Evolutionary conservation across 2,113 vertebrate genomes (phyloP).

Genomic region (Mesitornis unicolor): DNA sequence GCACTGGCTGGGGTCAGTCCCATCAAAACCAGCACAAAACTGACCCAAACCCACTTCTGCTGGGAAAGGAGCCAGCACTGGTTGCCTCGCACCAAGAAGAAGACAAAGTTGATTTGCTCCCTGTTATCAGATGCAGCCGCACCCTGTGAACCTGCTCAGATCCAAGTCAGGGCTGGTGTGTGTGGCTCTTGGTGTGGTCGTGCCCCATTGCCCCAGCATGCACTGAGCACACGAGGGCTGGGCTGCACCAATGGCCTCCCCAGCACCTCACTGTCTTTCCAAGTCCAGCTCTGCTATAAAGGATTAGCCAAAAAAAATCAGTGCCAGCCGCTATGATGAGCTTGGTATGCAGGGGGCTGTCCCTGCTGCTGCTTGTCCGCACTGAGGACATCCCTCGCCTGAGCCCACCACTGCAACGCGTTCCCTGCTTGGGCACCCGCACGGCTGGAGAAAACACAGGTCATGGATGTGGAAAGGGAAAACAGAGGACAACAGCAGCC

Average conservation of each 20-base stretch:
- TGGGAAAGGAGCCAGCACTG: rapidly evolving
- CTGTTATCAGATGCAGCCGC: background rate
- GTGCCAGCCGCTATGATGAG: background rate
- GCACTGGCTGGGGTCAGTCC: background rate
- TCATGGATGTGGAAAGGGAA: too few species aligned
- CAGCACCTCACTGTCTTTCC: background rate
- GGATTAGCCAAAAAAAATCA: background rate
- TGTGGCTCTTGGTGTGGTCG: too few species aligned
- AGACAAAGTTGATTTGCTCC: too few species aligned
- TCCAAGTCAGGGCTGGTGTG: background rate
- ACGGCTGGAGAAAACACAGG: background rate
- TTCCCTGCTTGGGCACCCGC: background rate
- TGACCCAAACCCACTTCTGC: background rate
- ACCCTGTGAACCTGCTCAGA: background rate
- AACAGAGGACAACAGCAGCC: background rate
- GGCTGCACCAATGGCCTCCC: background rate
- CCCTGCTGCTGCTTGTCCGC: background rate
- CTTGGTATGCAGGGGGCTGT: background rate
- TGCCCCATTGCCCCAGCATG: background rate
- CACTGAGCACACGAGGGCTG: background rate
- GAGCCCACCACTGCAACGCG: background rate
- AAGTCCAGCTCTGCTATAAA: background rate
- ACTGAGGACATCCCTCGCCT: background rate
- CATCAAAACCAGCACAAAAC: background rate
- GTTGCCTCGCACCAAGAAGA: background rate